A percentile compares a stretch with the other conserved stretches of the same genome.
Evolutionary conservation across 2,113 vertebrate species (phyloP).

Genomic region (Phalacrocorax aristotelis): DNA sequence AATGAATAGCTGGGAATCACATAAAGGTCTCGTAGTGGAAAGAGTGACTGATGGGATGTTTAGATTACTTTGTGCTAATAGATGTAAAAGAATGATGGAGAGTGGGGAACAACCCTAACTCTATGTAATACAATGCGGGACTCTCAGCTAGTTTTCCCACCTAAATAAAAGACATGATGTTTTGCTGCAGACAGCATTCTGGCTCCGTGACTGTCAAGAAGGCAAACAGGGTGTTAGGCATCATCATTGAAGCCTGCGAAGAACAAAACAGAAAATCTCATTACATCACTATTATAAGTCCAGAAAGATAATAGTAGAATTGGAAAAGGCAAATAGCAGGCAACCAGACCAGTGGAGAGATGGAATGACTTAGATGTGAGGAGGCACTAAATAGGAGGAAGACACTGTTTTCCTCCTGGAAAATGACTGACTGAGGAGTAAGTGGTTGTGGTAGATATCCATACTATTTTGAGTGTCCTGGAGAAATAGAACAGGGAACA

Average conservation of each 20-base stretch:
- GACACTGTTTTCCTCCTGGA: not conserved
- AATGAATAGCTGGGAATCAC: not conserved
- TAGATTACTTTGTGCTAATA: not conserved
- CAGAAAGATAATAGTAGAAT: not conserved
- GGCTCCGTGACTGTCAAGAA: not conserved
- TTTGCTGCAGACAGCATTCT: not conserved
- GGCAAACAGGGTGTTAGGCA: not conserved
- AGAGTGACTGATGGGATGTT: not conserved
- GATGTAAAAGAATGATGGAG: not conserved
- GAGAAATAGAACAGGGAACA: not conserved
- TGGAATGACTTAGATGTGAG: not conserved
- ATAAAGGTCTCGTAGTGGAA: not conserved
- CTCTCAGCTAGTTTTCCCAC: not conserved
- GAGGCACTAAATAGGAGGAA: not conserved
- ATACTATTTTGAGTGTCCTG: not conserved
- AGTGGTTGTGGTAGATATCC: not conserved
- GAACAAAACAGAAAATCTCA: not conserved
- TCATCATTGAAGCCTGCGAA: not conserved
- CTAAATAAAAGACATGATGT: not conserved
- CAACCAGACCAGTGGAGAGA: not conserved
- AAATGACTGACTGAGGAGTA: not conserved
- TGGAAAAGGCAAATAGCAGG: not conserved
- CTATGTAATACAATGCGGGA: not conserved
- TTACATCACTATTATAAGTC: not conserved
- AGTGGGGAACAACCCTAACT: not conserved